Base-by-base conservation (phyloP, 2,888 invertebrate genomes). In the Entomobrya multifasciata region DNA sequence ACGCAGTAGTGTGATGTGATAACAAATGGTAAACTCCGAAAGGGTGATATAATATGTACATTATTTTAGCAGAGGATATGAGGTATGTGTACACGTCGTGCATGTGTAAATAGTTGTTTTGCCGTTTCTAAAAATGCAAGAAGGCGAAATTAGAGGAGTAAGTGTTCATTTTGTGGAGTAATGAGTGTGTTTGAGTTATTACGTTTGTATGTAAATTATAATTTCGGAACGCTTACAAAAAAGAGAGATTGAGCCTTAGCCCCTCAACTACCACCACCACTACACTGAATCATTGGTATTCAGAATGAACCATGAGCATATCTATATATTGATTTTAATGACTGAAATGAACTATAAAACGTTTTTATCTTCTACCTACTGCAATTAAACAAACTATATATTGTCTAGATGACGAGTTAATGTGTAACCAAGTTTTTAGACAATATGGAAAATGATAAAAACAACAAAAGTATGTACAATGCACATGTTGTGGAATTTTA, bases 281-380 rank as follows among this genome's bases (percentile, higher is more conserved):
- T n/a, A n/a, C 70, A 70, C 44, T 22, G 30, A 47, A 47, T 70
- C 47, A 47, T 47, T 70, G 44, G 47, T 70, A 70, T 70, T 70
- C 47, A 70, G 70, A 22, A 10, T 10, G 13, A 25, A 22, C 22
- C 20, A 1, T 22, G 22, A 70, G 47, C 20, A 70, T 70, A 25
- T 5, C 70, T 70, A 70, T 47, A 70, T 70, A 70, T 70, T 70
- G 70, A 70, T 47, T 70, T 44, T 70, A 47, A 70, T 47, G 70
- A 25, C 36, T 25, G 10, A 25, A 22, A 70, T n/a, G n/a, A n/a
- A n/a, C n/a, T 25, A 70, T 70, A 47, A 70, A 22, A 22, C 15
- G 44, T 22, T 20, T 70, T 70, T 70, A 67, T 22, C 13, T 17
- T 70, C 70, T 70, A 22, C 44, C 70, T 47, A 44, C 70, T 17